Evolutionary conservation across 2,113 vertebrate species (phyloP).

Genomic region (Paraplagusia blochii): DNA sequence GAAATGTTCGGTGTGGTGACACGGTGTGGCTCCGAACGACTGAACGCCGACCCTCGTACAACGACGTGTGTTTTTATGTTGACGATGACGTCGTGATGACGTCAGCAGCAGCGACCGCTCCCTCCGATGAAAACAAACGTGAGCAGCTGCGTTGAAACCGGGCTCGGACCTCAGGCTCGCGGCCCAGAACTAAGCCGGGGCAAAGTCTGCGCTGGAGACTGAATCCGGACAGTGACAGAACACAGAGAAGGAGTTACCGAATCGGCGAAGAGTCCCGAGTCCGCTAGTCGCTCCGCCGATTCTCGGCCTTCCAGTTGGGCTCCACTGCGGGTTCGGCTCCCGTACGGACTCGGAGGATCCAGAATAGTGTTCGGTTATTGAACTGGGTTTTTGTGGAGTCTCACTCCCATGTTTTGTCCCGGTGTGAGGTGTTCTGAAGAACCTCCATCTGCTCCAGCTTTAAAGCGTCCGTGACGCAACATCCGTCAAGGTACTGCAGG

Average conservation of each 20-base stretch:
- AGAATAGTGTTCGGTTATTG: not conserved
- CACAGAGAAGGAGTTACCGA: no score
- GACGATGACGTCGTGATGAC: constrained; percentile 1
- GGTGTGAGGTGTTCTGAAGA: not conserved
- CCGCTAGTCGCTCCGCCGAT: not conserved
- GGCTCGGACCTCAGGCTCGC: constrained; percentile 10
- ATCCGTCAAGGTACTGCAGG: constrained; percentile 18
- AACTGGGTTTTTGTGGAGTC: not conserved
- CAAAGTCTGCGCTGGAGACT: no score
- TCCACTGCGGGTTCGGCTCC: no score
- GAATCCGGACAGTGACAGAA: no score
- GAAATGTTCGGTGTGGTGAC: no score
- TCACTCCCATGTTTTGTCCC: not conserved
- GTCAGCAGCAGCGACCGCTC: not conserved
- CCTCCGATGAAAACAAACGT: not conserved
- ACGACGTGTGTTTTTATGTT: not conserved
- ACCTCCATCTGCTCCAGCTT: constrained; percentile 25
- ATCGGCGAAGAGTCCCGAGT: no score
- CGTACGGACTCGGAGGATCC: no score
- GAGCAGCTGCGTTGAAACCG: constrained; percentile 10
- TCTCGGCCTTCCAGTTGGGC: not conserved
- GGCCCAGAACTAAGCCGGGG: not conserved
- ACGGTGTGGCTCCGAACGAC: no score
- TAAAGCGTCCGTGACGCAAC: constrained; percentile 57
- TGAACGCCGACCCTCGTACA: no score